Evolutionary conservation across 2,113 vertebrate species (phyloP), one percentile per base, ranked within the genome.

Genomic region (Blennius ocellaris): DNA sequence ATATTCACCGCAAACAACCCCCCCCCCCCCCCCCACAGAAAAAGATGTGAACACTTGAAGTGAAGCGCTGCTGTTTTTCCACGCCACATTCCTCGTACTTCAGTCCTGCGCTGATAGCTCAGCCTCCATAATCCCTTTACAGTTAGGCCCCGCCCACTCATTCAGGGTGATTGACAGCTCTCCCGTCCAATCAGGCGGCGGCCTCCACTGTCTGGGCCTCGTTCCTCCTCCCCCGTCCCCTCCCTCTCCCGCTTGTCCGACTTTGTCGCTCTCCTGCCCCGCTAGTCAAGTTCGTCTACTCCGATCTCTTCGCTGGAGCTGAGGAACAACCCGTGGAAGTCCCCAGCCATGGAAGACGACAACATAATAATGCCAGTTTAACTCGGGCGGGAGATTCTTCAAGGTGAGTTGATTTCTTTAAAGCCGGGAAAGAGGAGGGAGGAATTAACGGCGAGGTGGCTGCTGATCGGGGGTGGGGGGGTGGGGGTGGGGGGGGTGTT

Each of bases 341-440:
- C 36, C 49, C 51, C 82, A 64, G 51, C 61, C 87, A 92, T 92
- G 91, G 91, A 92, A 73, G 88, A 75, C 30, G 90, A 91, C 71
- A 87, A 91, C 37, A 87, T 83, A 76, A 87, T 90, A 82, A 85
- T 85, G 84, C 68, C 87, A 12, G 56, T 78, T 70, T 91, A 74
- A 92, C 81, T 72, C 72, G 54, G 65, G 77, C 21, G 21, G 21
- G 76, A 80, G 5, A 68, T 50, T 64, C 76, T 85, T 50, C 82
- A 92, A 91, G 91, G 91, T 92, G 12, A 17, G 84, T 76, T 59
- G 15, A 0, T 6, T 10, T 63, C 57, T 47, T 41, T 0, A 8
- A 64, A 41, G 37, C 6, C 21, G 67, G 44, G 7, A 15, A 14
- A 61, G 8, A 11, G 17, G 63, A 6, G 21, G 21, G 39, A 40